Evolutionary conservation across 2,888 invertebrate species (phyloP), one percentile per base, ranked within the genome.

Genomic region (Eristalis tenax): DNA sequence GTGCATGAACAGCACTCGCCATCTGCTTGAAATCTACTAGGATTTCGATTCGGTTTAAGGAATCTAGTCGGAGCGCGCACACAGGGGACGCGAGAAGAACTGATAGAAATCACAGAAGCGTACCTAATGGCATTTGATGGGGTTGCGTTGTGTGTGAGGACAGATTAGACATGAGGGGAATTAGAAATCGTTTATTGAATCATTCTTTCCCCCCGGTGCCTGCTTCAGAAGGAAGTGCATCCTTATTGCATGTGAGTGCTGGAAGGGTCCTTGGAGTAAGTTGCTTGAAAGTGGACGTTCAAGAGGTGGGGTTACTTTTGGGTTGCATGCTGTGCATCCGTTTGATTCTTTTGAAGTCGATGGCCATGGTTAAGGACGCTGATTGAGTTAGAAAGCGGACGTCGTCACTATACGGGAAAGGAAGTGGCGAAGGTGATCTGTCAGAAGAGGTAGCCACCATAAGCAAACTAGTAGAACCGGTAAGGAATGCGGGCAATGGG

Each of bases 91-190:
- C 5, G 40, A 2, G n/a, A n/a, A 70, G 22, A 50, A 50, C 70
- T 78, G 64, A 80, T 68, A 68, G 61, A 80, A 74, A 61, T 80
- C 73, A 74, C 61, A 40, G n/a, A 79, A 71, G 66, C 71, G 71
- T 70, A 22, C 18, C 64, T 78, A 70, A 78, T 40, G 63, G 40
- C 56, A 56, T 65, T 35, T 23, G 13, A 50, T 50, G 50, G 28
- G 40, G 28, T 28, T 11, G n/a, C 26, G 59, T 6, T 28, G 50
- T 18, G 18, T 50, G 50, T 18, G 50, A 18, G 50, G 50, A 50
- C 18, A 18, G 50, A 50, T 50, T 50, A 18, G n/a, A 50, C 18
- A 50, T 8, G 18, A 18, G 50, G 50, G 50, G 50, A n/a, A 50
- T 50, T 50, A 50, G 50, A 50, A 50, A 50, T 50, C 50, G 50